Base-by-base conservation (phyloP, 2,113 vertebrate genomes). In the Isichthys henryi region DNA sequence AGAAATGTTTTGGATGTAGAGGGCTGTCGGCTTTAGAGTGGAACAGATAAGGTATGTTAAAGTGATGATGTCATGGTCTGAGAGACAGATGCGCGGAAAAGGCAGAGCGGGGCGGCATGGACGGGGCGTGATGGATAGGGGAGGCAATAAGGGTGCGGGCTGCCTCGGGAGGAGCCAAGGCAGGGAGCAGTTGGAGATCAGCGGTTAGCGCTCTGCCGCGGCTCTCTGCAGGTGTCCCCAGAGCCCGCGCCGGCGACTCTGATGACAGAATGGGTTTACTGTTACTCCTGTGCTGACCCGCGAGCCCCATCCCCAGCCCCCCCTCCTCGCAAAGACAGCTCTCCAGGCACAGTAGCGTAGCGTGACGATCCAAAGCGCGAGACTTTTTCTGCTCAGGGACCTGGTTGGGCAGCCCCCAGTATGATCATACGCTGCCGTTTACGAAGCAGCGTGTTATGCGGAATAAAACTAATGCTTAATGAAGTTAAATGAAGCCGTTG, bases 261-360 rank as follows among this genome's bases (percentile, higher is more conserved):
- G 62, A 86, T 88, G 82, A 90, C 82, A 91, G 46, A 88, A 88
- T 87, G 62, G 88, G 62, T 90, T 91, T 89, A 90, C 88, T 90
- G 88, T 91, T 89, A 88, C 86, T 62, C 52, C 77, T 46, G 53
- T 53, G 62, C 52, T 21, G 21, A 7, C 52, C 86, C 50, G 10
- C 17, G 19, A 89, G 82, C 48, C 62, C 58, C 70, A 48, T 9
- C 58, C 49, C 35, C 70, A 43, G 7, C 53, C 31, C 45, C 45
- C 58, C 62, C 58, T n/a, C n/a, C 35, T 46, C 85, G 19, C 21
- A 87, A 84, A 66, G 23, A 77, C n/a, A 27, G 21, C 48, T 62
- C 9, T 31, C 50, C 56, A 17, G 1, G 89, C 92, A 93, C 89
- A 92, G 93, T 93, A 94, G 94, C 93, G 92, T 94, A 93, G 92